Evolutionary conservation across 2,888 invertebrate species (phyloP).

Genomic region (Shargacucullia verbasci): DNA sequence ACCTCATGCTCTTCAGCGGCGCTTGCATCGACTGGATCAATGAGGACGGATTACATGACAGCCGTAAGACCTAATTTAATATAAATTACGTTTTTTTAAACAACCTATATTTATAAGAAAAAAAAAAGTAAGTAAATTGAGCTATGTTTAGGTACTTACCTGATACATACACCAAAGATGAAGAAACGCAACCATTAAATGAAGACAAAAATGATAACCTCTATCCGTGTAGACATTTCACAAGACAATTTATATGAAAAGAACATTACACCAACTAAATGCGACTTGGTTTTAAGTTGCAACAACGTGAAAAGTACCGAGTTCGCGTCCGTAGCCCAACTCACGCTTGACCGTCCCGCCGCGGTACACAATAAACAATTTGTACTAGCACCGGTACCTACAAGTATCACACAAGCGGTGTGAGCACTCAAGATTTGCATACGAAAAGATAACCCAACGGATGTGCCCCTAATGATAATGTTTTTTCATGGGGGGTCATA

Average conservation of each 20-base stretch:
- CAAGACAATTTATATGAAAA: neutral
- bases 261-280: neutral
- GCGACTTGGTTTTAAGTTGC: neutral
- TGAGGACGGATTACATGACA: too few species aligned
- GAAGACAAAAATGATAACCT: too few species aligned
- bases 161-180: too few species aligned
- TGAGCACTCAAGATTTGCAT: constrained; percentile 80
- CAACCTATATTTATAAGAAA: too few species aligned
- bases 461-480: constrained; percentile 82
- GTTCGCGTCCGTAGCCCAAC: neutral
- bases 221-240: neutral
- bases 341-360: constrained; percentile 47
- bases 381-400: constrained; percentile 21
- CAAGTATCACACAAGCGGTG: constrained; percentile 58
- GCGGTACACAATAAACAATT: constrained; percentile 52
- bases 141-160: too few species aligned
- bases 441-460: constrained; percentile 77
- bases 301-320: neutral
- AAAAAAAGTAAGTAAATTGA: too few species aligned
- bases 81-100: too few species aligned
- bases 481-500: constrained; percentile 86
- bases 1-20: too few species aligned
- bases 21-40: too few species aligned
- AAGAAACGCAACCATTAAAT: too few species aligned
- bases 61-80: too few species aligned